Base-by-base conservation (phyloP, 2,888 invertebrate genomes). In the Cheilosia variabilis region DNA sequence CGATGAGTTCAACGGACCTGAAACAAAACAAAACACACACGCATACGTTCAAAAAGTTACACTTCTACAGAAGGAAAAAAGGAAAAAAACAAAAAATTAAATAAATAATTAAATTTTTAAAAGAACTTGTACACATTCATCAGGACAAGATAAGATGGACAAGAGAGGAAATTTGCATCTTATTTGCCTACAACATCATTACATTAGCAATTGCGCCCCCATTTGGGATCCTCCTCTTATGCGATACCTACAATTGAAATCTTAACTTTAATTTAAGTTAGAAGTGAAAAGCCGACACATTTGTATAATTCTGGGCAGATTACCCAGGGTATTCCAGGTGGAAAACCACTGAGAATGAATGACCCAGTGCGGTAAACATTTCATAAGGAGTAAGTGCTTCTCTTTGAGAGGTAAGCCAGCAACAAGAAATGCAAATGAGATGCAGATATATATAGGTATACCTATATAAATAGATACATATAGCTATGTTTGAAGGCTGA, bases 1-100 rank as follows among this genome's bases (percentile, higher is more conserved):
- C 97, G 88, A 97, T 95, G 90, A 97, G 93, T 93, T 97, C 97
- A 90, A 96, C 96, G 73, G 97, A 96, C 92, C 97, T 97, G 93
- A 60, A 94, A 93, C 78, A 87, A 88, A 90, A 90, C 89, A 88
- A 84, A 84, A 69, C 60, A 55, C 10, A 63, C 10, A 63, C 41
- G 13, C 9, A 60, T 37, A 73, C 47, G n/a, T 58, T 55, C 24
- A 41, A 55, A 45, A 47, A 55, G 22, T 45, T 31, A 47, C 15
- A 58, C 34, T 43, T 27, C 24, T 7, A 22, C 31, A n/a, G n/a
- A 50, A 10, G 10, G 1, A 34, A 27, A 45, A 69, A 37, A 4
- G 50, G 5, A 0, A 31, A 31, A 17, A 31, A 2, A 24, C 9
- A 27, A 4, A 43, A 53, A 55, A 80, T 45, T 19, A 58, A 53